Percentiles rank a stretch among this genome's conserved stretches.
Evolutionary conservation across 2,797 vertebrate species (phyloP).

Genomic region (Cottoperca gobio): DNA sequence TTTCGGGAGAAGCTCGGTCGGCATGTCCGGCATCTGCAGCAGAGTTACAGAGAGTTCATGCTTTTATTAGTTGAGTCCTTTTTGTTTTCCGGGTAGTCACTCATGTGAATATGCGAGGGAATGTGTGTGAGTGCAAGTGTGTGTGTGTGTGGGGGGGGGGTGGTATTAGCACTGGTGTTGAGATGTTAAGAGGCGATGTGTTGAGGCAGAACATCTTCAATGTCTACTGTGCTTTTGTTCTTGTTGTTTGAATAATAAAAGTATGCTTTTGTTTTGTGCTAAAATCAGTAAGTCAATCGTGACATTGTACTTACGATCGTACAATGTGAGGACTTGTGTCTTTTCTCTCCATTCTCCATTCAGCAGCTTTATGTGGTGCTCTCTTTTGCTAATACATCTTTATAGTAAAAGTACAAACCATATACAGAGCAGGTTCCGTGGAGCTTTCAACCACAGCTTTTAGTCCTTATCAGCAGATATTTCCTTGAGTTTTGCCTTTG

Average conservation of each 20-base stretch:
- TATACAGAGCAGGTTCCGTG: not conserved
- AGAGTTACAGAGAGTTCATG: not conserved
- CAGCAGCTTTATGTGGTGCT: not conserved
- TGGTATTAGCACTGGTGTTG: not conserved
- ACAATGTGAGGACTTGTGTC: not conserved
- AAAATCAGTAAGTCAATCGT: not conserved
- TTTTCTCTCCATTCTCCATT: not conserved
- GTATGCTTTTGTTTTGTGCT: not conserved
- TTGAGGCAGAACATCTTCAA: not conserved
- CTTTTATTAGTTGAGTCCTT: conserved; percentile 16
- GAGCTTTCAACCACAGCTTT: not conserved
- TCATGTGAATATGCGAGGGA: conserved; percentile 1
- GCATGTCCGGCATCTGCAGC: conserved; percentile 28
- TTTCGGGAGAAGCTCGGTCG: conserved; percentile 2
- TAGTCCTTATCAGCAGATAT: not conserved
- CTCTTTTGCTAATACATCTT: not conserved
- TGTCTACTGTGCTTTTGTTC: not conserved
- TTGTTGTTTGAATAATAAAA: not conserved
- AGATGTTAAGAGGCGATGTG: not conserved
- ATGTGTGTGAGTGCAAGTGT: not conserved
- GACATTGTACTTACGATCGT: too few relatives aligned
- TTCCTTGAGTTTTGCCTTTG: not conserved
- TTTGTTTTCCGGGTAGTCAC: not conserved
- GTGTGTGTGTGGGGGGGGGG: too few relatives aligned
- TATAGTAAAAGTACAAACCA: not conserved